Evolutionary conservation across 2,888 invertebrate species (phyloP).

Genomic region (Thereva nobilitata): DNA sequence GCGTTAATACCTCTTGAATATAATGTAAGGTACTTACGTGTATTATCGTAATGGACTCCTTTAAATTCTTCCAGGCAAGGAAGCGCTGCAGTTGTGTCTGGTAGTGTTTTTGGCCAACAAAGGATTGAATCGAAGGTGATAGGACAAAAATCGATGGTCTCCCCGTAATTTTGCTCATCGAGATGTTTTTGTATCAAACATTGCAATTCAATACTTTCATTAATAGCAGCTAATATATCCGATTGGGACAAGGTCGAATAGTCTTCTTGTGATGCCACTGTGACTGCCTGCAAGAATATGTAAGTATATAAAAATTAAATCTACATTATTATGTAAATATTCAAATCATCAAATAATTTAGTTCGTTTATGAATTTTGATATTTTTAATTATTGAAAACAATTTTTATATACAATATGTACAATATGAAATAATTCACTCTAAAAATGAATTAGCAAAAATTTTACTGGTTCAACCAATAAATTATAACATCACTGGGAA

Average conservation of each 20-base stretch:
- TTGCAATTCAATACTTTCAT: conserved; percentile 53
- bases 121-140: conserved; percentile 74
- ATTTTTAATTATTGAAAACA: too few species aligned
- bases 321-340: too few species aligned
- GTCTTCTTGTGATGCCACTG: conserved; percentile 30
- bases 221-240: conserved; percentile 40
- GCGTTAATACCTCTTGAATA: too few species aligned
- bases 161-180: conserved; percentile 44
- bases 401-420: too few species aligned
- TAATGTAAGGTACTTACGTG: conserved; percentile 67
- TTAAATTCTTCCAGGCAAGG: conserved; percentile 80
- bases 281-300: conserved; percentile 15
- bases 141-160: conserved; percentile 59
- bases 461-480: too few species aligned
- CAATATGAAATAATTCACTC: too few species aligned
- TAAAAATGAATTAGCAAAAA: too few species aligned
- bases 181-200: conserved; percentile 53
- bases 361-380: too few species aligned
- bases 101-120: conserved; percentile 82
- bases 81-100: conserved; percentile 69
- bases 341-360: too few species aligned
- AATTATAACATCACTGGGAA: too few species aligned
- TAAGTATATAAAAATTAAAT: too few species aligned
- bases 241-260: conserved; percentile 1
- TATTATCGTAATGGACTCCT: conserved; percentile 77